Base-by-base conservation (phyloP, 2,888 invertebrate species). In the Chloromyia formosa region DNA sequence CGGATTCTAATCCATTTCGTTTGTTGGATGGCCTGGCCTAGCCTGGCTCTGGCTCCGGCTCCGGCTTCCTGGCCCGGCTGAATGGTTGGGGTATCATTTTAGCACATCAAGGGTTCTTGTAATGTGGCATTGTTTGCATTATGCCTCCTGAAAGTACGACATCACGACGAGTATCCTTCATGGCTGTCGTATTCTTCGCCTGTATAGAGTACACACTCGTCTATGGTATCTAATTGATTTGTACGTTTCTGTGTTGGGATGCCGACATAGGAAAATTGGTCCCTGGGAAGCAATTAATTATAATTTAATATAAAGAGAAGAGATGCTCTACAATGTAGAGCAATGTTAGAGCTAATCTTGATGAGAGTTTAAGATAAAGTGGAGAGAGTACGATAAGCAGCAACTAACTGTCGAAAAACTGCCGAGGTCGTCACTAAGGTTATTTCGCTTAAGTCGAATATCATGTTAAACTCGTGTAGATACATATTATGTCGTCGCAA, bases 261-360 rank as follows among this genome's bases (percentile, higher is more conserved):
- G 62, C 9, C 16, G 14, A n/a, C 40, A 40, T 9, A 5, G 40
- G 62, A 18, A 62, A 60, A 23, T 62, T 18, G 62, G 40, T 62
- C 62, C 62, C 62, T n/a, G n/a, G 62, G n/a, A 16, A 40, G 62
- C 62, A 62, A 62, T 62, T 62, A 62, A 42, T 40, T 62, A 40
- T 40, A 62, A 62, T 62, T 40, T 40, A 62, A 62, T 62, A n/a
- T 27, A 35, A 40, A 16, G 27, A 49, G 49, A 49, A 49, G 49
- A 35, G 27, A 35, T 35, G 7, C 27, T 35, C 27, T 35, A 35
- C 7, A 35, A 35, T 7, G 3, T 2, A 35, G 27, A 35, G 7
- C 27, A 35, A 35, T 35, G 27, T 35, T 35, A 35, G 7, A 35
- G 27, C 27, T 35, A 4, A 35, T 35, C 27, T 35, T 35, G 27